phyloP scores from a whole-genome alignment of 2,797 vertebrate genomes.

The Tachyglossus aculeatus region DNA sequence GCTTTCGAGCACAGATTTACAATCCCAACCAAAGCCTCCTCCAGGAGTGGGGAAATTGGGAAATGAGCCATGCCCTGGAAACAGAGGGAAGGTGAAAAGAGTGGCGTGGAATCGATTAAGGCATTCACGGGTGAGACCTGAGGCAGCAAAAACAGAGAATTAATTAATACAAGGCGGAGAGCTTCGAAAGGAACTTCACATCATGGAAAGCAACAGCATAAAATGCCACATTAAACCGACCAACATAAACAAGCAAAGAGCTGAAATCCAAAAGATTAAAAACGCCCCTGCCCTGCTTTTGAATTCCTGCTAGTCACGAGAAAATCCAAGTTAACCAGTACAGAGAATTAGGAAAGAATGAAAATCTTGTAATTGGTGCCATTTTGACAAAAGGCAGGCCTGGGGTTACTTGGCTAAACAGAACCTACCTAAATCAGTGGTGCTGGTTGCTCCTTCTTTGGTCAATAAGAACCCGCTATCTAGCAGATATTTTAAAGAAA shows the following conservation, averaged over 20 bases:
- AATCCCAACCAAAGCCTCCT: too few relatives aligned
- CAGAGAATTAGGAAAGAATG: neutral
- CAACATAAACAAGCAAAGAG: neutral
- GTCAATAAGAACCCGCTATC: neutral
- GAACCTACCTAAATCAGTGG: neutral
- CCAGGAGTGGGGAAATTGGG: neutral
- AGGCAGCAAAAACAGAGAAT: neutral
- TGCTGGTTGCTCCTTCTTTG: neutral
- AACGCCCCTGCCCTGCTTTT: neutral
- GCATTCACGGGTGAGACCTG: neutral
- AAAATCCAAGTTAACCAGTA: neutral
- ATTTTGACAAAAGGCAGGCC: slow-evolving; percentile 13
- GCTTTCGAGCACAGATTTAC: too few relatives aligned
- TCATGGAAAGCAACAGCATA: neutral
- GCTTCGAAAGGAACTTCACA: neutral
- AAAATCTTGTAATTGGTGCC: neutral
- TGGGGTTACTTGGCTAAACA: neutral
- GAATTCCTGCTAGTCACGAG: neutral
- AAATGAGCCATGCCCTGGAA: neutral
- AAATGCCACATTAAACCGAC: neutral
- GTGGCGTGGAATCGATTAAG: neutral
- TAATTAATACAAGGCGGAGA: neutral
- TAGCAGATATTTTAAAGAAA: slow-evolving; percentile 2
- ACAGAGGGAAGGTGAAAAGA: slow-evolving; percentile 8
- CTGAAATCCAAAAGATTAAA: neutral